Base-by-base conservation (phyloP, 2,113 vertebrate species). In the Etia nguti region DNA sequence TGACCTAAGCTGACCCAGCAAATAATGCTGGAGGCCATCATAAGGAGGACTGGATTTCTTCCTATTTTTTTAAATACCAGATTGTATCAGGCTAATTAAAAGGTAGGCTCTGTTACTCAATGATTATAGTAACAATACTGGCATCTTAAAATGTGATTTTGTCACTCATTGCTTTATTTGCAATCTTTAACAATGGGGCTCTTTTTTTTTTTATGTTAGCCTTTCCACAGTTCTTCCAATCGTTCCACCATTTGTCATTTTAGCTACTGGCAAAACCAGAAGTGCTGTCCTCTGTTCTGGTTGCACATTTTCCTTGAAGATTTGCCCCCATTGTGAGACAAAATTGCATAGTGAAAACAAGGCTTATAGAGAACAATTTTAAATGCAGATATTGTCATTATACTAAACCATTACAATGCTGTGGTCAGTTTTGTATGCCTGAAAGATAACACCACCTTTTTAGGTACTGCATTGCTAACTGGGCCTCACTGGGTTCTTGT, bases 1-100 rank as follows among this genome's bases (percentile, higher is more conserved):
- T 62, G 65, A 86, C 85, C 81, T 88, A 29, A 84, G 77, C 29
- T 80, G 60, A 87, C 82, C 80, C 73, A 82, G 59, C 4, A 86
- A 55, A 86, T 16, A 26, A 3, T 80, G 46, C 13, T 41, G 41
- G 31, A 80, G 46, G n/a, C 26, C 22, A 46, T 75, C 68, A 46
- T 73, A 46, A 73, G 22, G 13, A 73, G 68, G 22, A 29, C 41
- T 48, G 43, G 24, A 50, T 26, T 29, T 29, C 70, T 20, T 75
- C 16, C 70, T 65, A 48, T 5, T 75, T 75, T 52, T 50, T 62
- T 31, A 48, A 75, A 48, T 48, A 75, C 43, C 15, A 10, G 16
- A 31, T 48, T 75, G 24, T 75, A 50, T 31, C 10, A 50, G 10
- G 70, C 15, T 48, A 29, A 29, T 75, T 6, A 29, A 46, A 73